phyloP scores from a whole-genome alignment of 2,113 vertebrate species.

The Thermophis baileyi region DNA sequence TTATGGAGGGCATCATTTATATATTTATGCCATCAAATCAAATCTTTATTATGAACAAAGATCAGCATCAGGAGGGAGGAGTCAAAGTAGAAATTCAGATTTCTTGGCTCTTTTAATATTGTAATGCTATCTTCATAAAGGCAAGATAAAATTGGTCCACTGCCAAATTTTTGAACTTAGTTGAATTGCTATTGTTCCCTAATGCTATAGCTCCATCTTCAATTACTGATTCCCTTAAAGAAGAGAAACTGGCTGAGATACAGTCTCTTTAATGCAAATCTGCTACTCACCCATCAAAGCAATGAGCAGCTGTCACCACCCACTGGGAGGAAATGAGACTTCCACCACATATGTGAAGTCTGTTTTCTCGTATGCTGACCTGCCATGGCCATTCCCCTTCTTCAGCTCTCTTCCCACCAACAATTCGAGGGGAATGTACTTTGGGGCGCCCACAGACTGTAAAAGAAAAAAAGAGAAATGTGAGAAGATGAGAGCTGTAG shows the following conservation, averaged over 20 bases:
- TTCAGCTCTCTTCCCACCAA: constrained; percentile 44
- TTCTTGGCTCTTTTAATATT: not conserved
- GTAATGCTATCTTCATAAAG: not conserved
- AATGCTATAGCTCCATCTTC: not conserved
- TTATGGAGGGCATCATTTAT: not conserved
- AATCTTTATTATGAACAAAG: not conserved
- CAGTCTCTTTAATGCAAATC: not conserved
- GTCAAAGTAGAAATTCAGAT: not conserved
- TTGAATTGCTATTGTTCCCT: not conserved
- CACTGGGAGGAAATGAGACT: constrained; percentile 59
- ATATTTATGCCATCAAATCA: not conserved
- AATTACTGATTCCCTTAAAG: not conserved
- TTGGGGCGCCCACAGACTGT: constrained; percentile 53
- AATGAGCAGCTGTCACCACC: constrained; percentile 67
- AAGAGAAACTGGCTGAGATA: not conserved
- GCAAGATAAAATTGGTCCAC: not conserved
- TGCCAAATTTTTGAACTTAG: not conserved
- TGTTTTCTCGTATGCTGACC: constrained; percentile 61
- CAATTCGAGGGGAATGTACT: constrained; percentile 49
- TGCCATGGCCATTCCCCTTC: constrained; percentile 71
- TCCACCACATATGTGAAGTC: constrained; percentile 63
- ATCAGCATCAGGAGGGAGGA: not conserved
- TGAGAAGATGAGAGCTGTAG: not conserved
- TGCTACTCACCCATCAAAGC: constrained; percentile 57
- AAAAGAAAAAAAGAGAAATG: not conserved